These are phyloP conservation scores for Agrochola lota DNA, from an alignment of 2,888 invertebrate genomes.

Conservation along the genomic window DNA sequence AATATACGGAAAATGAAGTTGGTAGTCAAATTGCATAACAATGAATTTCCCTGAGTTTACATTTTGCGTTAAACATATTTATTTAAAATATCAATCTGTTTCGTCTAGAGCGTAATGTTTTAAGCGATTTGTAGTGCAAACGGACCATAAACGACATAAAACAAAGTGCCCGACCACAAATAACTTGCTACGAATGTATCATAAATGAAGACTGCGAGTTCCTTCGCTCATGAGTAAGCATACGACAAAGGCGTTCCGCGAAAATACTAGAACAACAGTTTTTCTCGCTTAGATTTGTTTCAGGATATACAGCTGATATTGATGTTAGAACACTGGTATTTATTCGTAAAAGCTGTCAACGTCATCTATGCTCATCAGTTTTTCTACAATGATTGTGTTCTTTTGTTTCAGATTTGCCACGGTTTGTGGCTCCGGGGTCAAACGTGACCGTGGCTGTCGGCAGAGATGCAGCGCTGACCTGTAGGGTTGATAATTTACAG, in stretches of 20 bases:
- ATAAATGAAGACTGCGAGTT: constrained; percentile 15
- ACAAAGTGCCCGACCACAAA: constrained; percentile 9
- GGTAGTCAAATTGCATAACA: no score
- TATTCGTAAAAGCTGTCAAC: not conserved
- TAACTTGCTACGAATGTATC: constrained; percentile 33
- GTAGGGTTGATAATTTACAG: constrained; percentile 92
- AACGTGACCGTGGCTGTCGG: constrained; percentile 93
- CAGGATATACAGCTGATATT: not conserved
- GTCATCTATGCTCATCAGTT: not conserved
- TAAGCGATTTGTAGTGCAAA: not conserved
- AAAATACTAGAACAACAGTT: constrained; percentile 24
- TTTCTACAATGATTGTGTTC: not conserved
- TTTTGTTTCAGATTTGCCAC: constrained; percentile 91
- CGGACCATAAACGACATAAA: not conserved
- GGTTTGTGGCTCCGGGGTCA: constrained; percentile 92
- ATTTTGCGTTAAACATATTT: no score
- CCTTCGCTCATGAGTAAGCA: constrained; percentile 32
- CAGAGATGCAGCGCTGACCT: constrained; percentile 92
- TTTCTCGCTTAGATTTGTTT: constrained; percentile 11
- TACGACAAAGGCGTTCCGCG: constrained; percentile 6
- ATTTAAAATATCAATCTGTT: no score
- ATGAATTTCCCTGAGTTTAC: not conserved
- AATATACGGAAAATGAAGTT: no score
- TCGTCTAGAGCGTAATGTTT: not conserved
- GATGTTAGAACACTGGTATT: constrained; percentile 1